A percentile compares a stretch with the other conserved stretches of the same genome.
Evolutionary conservation across 2,888 invertebrate genomes (phyloP).

Genomic region (Polymixis flavicincta): DNA sequence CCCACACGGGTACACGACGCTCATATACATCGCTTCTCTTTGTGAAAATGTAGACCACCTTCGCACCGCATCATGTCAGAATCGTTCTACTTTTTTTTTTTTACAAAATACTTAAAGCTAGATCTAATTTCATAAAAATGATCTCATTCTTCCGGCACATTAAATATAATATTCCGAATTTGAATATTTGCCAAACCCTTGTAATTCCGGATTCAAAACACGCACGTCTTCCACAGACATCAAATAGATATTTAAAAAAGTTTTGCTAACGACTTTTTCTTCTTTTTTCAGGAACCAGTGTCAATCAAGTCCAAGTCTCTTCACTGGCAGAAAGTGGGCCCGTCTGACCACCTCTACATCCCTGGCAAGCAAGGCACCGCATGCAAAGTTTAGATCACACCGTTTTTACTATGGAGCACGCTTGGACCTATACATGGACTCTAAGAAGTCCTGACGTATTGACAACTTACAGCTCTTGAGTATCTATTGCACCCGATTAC

Average conservation of each 20-base stretch:
- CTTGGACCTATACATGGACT: conserved; percentile 56
- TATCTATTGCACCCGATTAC: conserved; percentile 24
- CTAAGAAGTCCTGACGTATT: conserved; percentile 12
- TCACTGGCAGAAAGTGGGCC: conserved; percentile 85
- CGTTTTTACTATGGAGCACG: conserved; percentile 46
- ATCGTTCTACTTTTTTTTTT: too few relatives aligned
- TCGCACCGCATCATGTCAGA: not conserved
- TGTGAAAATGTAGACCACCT: not conserved
- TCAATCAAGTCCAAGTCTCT: conserved; percentile 85
- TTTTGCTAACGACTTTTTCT: conserved; percentile 32
- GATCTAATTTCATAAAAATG: conserved; percentile 10
- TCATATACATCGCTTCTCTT: not conserved
- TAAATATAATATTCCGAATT: conserved; percentile 23
- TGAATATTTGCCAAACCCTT: conserved; percentile 39
- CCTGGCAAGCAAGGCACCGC: conserved; percentile 73
- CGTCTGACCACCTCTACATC: conserved; percentile 87
- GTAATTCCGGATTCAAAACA: conserved; percentile 1
- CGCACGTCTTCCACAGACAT: conserved; percentile 1
- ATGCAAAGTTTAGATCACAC: conserved; percentile 69
- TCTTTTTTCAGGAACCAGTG: conserved; percentile 84
- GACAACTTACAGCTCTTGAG: conserved; percentile 12
- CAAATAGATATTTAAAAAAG: not conserved
- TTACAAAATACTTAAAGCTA: not conserved
- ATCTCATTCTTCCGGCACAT: conserved; percentile 7
- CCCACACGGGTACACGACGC: too few relatives aligned